Conservation (phyloP, 2,113 vertebrate genomes). For the cat (Felis catus) region DNA sequence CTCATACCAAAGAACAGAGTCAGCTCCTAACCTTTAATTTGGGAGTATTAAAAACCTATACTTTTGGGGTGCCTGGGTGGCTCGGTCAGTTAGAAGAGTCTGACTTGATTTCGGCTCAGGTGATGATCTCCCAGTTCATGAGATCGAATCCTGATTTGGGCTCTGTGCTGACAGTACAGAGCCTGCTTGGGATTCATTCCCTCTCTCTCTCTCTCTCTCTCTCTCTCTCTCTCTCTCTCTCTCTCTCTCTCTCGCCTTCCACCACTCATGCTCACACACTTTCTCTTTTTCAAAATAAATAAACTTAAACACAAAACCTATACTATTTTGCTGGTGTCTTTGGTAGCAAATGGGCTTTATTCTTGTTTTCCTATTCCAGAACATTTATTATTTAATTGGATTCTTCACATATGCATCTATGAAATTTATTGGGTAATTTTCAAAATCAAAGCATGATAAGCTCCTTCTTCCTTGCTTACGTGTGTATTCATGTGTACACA, state of each 20-base stretch:
- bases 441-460: not conserved
- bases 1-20: not conserved
- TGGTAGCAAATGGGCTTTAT: conserved; percentile 1
- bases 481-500: not conserved
- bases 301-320: not conserved
- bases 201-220: too few relatives aligned
- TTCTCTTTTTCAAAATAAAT: too few relatives aligned
- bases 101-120: too few relatives aligned
- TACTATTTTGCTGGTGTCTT: not conserved
- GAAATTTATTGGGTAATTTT: conserved; percentile 41
- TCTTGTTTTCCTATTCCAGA: conserved; percentile 37
- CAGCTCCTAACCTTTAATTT: not conserved
- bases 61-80: not conserved
- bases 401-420: not conserved
- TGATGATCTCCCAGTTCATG: too few relatives aligned
- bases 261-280: too few relatives aligned
- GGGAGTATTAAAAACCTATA: not conserved
- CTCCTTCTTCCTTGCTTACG: not conserved
- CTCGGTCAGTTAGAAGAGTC: too few relatives aligned
- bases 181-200: too few relatives aligned
- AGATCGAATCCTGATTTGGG: too few relatives aligned
- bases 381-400: conserved; percentile 8
- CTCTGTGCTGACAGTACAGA: too few relatives aligned
- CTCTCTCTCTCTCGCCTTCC: too few relatives aligned
- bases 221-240: too few relatives aligned